Evolutionary conservation across 1,140 invertebrate genomes (phyloP).

Genomic region (Drosophila aff.): DNA sequence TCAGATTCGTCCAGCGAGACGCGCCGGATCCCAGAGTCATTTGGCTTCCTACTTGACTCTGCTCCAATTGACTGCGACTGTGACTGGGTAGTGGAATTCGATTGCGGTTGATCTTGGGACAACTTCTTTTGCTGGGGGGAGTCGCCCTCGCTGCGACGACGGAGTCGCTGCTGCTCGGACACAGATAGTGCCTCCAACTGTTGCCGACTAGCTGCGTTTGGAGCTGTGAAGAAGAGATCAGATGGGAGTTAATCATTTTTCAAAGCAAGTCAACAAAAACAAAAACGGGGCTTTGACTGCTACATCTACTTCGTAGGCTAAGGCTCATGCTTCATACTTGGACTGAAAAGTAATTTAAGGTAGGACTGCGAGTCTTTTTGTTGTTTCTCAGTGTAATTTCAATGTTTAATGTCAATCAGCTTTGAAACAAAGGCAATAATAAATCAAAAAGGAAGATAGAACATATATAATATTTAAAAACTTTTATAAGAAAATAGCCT

Average conservation of each 20-base stretch:
- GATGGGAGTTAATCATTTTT: neutral
- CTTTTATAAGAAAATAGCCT: neutral
- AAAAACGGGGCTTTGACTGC: neutral
- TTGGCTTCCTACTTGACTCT: conserved; percentile 17
- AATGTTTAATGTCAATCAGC: neutral
- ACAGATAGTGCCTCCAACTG: conserved; percentile 56
- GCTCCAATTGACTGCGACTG: conserved; percentile 23
- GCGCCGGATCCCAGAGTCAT: conserved; percentile 52
- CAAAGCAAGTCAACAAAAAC: neutral
- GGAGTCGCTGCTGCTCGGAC: conserved; percentile 71
- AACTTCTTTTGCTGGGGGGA: conserved; percentile 63
- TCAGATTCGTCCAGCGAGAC: conserved; percentile 73
- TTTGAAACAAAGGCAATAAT: neutral
- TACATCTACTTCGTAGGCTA: neutral
- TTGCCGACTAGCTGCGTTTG: conserved; percentile 60
- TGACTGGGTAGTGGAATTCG: conserved; percentile 14
- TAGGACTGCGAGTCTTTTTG: conserved; percentile 13
- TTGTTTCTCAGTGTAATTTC: conserved; percentile 66
- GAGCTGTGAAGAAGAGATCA: conserved; percentile 12
- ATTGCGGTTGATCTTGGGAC: conserved; percentile 6
- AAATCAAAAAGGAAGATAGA: neutral
- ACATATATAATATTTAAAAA: neutral
- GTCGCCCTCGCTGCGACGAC: conserved; percentile 83
- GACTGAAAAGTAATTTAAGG: neutral
- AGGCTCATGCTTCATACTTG: conserved; percentile 1